phyloP scores from a whole-genome alignment of 2,888 invertebrate genomes.

The Spilosoma lubricipeda region DNA sequence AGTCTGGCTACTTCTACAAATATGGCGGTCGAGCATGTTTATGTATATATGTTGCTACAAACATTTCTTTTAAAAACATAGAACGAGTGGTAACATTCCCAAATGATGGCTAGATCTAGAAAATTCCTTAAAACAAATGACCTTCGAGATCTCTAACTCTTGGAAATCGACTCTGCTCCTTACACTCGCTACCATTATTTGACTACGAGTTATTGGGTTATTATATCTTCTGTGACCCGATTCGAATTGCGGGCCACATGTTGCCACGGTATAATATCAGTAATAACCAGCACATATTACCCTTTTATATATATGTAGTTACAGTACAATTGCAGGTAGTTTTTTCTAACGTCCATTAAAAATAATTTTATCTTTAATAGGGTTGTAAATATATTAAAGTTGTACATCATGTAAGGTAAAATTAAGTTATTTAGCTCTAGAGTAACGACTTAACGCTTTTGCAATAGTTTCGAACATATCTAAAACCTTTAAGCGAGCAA shows the following conservation, averaged over 20 bases:
- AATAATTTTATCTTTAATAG: not conserved
- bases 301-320: not conserved
- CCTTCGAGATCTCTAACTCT: not conserved
- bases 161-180: constrained; percentile 18
- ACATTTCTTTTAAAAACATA: not conserved
- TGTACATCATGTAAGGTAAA: not conserved
- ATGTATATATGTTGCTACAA: too few species aligned
- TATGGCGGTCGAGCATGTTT: too few species aligned
- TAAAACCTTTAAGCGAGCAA: too few species aligned
- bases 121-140: constrained; percentile 14
- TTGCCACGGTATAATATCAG: not conserved
- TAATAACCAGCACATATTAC: not conserved
- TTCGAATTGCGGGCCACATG: constrained; percentile 25
- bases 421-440: not conserved
- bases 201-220: constrained; percentile 31
- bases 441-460: not conserved
- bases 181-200: constrained; percentile 24
- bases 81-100: not conserved
- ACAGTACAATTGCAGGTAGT: not conserved
- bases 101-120: constrained; percentile 3
- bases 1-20: not conserved
- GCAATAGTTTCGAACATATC: not conserved
- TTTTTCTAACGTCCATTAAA: not conserved
- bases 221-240: constrained; percentile 38
- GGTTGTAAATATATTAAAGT: not conserved